phyloP scores from a whole-genome alignment of 2,797 vertebrate genomes.

The Parotocinclus haroldoi region DNA sequence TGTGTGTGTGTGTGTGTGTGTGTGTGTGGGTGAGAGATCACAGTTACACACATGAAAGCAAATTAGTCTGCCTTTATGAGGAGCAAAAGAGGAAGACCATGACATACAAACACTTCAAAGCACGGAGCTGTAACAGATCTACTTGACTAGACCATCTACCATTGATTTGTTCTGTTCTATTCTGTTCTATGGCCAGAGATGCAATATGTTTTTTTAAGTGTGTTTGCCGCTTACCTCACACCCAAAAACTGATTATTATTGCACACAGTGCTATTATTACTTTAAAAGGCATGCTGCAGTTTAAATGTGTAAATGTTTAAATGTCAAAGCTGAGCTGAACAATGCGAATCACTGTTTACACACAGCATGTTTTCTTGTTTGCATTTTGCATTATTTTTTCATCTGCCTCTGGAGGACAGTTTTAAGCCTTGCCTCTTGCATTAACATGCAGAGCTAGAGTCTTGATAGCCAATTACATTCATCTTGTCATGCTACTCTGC shows the following conservation, averaged over 20 bases:
- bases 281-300: too few relatives aligned
- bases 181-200: not conserved
- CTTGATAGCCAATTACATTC: slow-evolving; percentile 80
- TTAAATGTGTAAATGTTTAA: too few relatives aligned
- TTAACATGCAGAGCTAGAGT: slow-evolving; percentile 80
- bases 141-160: slow-evolving; percentile 12
- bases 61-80: slow-evolving; percentile 60
- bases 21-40: slow-evolving; percentile 28
- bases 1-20: slow-evolving; percentile 2
- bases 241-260: too few relatives aligned
- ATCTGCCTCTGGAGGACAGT: slow-evolving; percentile 53
- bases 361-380: slow-evolving; percentile 67
- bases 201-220: too few relatives aligned
- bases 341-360: slow-evolving; percentile 10
- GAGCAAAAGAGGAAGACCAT: slow-evolving; percentile 67
- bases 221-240: too few relatives aligned
- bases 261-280: too few relatives aligned
- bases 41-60: slow-evolving; percentile 51
- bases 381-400: slow-evolving; percentile 56
- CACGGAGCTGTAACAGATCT: slow-evolving; percentile 12
- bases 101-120: slow-evolving; percentile 36
- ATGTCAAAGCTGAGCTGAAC: slow-evolving; percentile 1
- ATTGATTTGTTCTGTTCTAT: slow-evolving; percentile 2
- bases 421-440: slow-evolving; percentile 78
- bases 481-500: slow-evolving; percentile 76